phyloP scores from a whole-genome alignment of 2,113 vertebrate genomes.

The Talpa occidentalis region DNA sequence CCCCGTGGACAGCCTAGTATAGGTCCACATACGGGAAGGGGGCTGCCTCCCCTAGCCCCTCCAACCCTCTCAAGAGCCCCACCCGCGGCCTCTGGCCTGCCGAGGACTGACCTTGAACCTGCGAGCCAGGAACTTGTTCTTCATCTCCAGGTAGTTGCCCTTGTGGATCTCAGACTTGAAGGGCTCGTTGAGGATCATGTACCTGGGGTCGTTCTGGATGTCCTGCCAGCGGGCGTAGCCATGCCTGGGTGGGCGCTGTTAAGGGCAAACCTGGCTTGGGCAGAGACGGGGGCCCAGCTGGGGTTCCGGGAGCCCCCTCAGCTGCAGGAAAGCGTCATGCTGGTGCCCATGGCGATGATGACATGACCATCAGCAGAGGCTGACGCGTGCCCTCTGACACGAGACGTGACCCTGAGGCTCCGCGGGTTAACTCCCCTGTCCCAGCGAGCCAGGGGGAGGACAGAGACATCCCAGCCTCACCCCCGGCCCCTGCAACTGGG shows the following conservation, averaged over 20 bases:
- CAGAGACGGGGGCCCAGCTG: fast-evolving
- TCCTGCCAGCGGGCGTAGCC: constrained; percentile 99
- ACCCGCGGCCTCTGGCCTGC: fast-evolving
- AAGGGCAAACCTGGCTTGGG: constrained; percentile 76
- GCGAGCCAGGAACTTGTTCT: constrained; percentile 98
- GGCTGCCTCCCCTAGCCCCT: background rate
- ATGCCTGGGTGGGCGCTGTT: constrained; percentile 87
- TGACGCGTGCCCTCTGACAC: fast-evolving
- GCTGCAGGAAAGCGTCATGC: background rate
- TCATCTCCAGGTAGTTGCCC: constrained; percentile 99
- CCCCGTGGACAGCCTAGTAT: too few relatives aligned
- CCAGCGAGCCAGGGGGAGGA: background rate
- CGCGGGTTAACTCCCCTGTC: fast-evolving
- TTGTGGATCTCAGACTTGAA: constrained; percentile 98
- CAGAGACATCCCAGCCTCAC: fast-evolving
- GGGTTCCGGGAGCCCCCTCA: fast-evolving
- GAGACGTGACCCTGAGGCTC: background rate
- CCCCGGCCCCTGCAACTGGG: fast-evolving
- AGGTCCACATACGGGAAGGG: too few relatives aligned
- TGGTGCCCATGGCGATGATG: fast-evolving
- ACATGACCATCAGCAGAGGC: fast-evolving
- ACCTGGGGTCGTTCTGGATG: constrained; percentile 97
- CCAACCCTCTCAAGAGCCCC: fast-evolving
- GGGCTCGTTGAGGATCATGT: constrained; percentile 96
- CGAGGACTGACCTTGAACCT: constrained; percentile 92